Percentiles rank a stretch among this genome's conserved stretches.
Conservation (phyloP, 2,113 vertebrate species). For the Mus musculus region DNA sequence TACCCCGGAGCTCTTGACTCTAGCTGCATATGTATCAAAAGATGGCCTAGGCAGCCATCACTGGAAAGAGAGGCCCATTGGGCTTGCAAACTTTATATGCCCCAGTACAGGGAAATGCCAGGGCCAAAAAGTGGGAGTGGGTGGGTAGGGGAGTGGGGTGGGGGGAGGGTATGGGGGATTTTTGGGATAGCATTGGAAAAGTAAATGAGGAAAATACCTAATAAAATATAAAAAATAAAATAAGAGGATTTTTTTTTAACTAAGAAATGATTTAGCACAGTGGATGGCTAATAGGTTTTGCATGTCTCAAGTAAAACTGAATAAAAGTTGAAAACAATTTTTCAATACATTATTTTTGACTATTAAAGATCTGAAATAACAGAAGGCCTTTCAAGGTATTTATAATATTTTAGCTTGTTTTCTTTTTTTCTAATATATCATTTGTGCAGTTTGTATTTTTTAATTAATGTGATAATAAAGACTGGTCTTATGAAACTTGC, state of each 20-base stretch:
- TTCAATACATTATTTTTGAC: background rate
- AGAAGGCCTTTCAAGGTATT: background rate
- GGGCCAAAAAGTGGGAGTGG: too few relatives aligned
- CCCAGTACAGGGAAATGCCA: too few relatives aligned
- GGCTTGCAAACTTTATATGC: too few relatives aligned
- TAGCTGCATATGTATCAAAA: too few relatives aligned
- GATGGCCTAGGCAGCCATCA: too few relatives aligned
- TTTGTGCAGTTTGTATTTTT: background rate
- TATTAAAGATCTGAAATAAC: background rate
- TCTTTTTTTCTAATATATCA: background rate
- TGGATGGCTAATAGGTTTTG: background rate
- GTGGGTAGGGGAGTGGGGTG: too few relatives aligned
- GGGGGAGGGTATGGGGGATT: too few relatives aligned
- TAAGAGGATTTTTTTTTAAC: background rate
- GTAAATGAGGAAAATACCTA: too few relatives aligned
- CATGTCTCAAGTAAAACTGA: conserved; percentile 1
- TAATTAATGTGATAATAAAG: background rate
- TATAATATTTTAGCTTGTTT: background rate
- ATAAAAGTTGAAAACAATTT: background rate
- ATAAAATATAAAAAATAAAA: too few relatives aligned
- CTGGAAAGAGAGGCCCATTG: too few relatives aligned
- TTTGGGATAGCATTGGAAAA: too few relatives aligned
- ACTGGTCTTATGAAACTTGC: background rate
- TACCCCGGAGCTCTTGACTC: too few relatives aligned
- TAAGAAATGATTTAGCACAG: conserved; percentile 8